These are phyloP conservation scores for Thunnus maccoyii DNA, from an alignment of 2,113 vertebrate species.

Conservation along the genomic window DNA sequence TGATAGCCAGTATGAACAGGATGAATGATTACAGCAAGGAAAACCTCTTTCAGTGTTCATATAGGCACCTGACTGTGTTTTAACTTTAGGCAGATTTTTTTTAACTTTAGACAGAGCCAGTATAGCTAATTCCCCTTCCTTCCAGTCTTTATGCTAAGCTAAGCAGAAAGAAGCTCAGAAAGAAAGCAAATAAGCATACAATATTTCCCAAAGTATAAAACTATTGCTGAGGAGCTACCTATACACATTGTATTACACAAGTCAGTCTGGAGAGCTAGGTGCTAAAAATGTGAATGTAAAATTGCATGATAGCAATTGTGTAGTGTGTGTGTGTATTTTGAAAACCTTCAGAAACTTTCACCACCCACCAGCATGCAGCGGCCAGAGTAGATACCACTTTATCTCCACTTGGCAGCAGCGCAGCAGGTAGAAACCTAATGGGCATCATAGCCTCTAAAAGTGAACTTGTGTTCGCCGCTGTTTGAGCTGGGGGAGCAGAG, in stretches of 20 bases:
- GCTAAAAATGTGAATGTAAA: slow-evolving; percentile 8
- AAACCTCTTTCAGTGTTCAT: no score
- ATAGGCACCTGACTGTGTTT: no score
- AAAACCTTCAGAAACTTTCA: slow-evolving; percentile 61
- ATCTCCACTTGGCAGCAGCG: slow-evolving; percentile 78
- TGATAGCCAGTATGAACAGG: no score
- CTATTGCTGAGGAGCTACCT: neutral
- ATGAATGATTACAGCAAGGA: no score
- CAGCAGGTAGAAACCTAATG: slow-evolving; percentile 78
- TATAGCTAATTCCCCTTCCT: no score
- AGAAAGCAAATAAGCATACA: no score
- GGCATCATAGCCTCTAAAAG: slow-evolving; percentile 79
- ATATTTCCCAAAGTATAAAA: no score
- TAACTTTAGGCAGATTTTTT: no score
- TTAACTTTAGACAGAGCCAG: no score
- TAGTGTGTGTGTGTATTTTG: slow-evolving; percentile 22
- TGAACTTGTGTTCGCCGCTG: slow-evolving; percentile 74
- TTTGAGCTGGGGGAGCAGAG: slow-evolving; percentile 74
- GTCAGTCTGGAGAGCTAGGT: neutral
- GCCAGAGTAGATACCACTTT: slow-evolving; percentile 75
- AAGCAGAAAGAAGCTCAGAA: no score
- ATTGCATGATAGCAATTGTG: neutral
- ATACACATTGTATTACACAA: neutral
- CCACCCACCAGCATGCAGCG: slow-evolving; percentile 62
- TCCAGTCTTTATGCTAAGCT: no score